phyloP scores from a whole-genome alignment of 2,113 vertebrate genomes.

The human (Homo sapiens) region GRCh38 chr17:49436001-49436500 shows the following conservation, averaged over 20 bases:
- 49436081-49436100: not conserved
- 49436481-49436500: not conserved
- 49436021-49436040: not conserved
- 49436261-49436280: slow-evolving; percentile 74
- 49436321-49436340: slow-evolving; percentile 53
- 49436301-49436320: slow-evolving; percentile 73
- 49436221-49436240: slow-evolving; percentile 67
- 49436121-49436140: not conserved
- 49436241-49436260: slow-evolving; percentile 66
- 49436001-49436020: not conserved
- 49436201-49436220: slow-evolving; percentile 72
- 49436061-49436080: not conserved
- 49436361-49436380: slow-evolving; percentile 58
- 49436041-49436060: not conserved
- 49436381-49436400: slow-evolving; percentile 39
- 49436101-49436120: not conserved
- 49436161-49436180: not conserved
- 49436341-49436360: slow-evolving; percentile 67
- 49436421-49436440: slow-evolving; percentile 1
- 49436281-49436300: slow-evolving; percentile 76
- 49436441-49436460: not conserved
- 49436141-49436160: not conserved
- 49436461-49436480: not conserved
- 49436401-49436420: not conserved
- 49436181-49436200: slow-evolving; percentile 63